phyloP scores from a whole-genome alignment of 2,113 vertebrate species.

The Hippopotamus amphibius region DNA sequence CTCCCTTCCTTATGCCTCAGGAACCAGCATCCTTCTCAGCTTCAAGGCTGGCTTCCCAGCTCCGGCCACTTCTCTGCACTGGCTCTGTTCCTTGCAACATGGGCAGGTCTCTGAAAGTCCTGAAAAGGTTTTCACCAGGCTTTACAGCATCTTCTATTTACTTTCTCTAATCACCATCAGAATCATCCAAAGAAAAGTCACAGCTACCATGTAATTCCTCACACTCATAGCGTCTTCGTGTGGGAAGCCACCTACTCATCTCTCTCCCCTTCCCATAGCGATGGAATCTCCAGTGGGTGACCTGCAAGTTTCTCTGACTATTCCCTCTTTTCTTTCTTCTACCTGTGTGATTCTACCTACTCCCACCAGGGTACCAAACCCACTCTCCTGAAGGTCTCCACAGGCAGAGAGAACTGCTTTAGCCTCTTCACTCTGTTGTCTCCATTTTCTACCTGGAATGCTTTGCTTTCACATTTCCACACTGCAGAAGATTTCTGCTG shows the following conservation, averaged over 20 bases:
- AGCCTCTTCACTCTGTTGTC: accelerated
- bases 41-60: accelerated
- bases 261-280: accelerated
- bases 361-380: accelerated
- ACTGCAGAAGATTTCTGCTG: neutral
- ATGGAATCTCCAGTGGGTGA: neutral
- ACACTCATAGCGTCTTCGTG: accelerated
- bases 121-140: neutral
- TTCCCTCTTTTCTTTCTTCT: neutral
- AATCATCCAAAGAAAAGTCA: too few relatives aligned
- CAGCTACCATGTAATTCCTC: accelerated
- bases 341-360: neutral
- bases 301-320: accelerated
- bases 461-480: neutral
- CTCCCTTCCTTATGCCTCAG: accelerated
- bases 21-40: neutral
- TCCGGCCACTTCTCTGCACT: accelerated
- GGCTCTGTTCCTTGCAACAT: neutral
- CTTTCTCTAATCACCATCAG: neutral
- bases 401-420: neutral
- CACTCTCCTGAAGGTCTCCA: neutral
- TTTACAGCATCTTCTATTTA: neutral
- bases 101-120: neutral
- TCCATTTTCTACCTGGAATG: accelerated
- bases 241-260: accelerated